Conservation (phyloP, 2,797 vertebrate genomes). For the Alca torda region DNA sequence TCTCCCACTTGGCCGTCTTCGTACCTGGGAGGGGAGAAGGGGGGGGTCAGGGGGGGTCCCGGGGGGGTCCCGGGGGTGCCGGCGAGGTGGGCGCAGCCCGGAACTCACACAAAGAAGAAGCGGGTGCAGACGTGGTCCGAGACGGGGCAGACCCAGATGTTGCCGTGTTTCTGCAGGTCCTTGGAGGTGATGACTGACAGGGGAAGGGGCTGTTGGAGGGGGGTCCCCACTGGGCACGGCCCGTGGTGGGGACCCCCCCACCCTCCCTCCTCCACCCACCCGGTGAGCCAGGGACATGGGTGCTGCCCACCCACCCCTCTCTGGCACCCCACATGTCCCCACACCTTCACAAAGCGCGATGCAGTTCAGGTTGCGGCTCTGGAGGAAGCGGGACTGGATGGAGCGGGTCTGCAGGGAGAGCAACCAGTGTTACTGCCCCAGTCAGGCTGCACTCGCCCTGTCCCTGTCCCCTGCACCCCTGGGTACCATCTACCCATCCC, state of each 20-base stretch:
- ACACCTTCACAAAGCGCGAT: constrained; percentile 98
- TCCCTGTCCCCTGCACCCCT: background rate
- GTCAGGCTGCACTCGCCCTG: background rate
- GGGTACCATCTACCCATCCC: rapidly evolving
- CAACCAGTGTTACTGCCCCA: rapidly evolving
- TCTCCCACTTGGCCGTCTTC: constrained; percentile 99
- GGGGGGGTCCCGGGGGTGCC: rapidly evolving
- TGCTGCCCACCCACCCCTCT: background rate
- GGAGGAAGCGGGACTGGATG: constrained; percentile 97
- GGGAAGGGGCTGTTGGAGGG: background rate
- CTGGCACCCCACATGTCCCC: rapidly evolving
- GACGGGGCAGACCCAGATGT: constrained; percentile 99
- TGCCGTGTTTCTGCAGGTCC: constrained; percentile 98
- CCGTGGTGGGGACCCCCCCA: background rate
- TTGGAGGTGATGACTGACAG: constrained; percentile 96
- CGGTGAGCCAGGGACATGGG: rapidly evolving
- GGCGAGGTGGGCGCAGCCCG: rapidly evolving
- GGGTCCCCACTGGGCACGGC: background rate
- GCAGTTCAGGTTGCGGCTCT: constrained; percentile 98
- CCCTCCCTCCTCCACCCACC: background rate
- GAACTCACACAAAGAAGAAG: constrained; percentile 99
- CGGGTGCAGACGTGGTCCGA: constrained; percentile 98
- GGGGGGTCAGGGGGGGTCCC: background rate
- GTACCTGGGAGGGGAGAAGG: constrained; percentile 80
- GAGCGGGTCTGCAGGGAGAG: constrained; percentile 85